Percentiles rank a stretch among this genome's conserved stretches.
phyloP scores from a whole-genome alignment of 2,113 vertebrate species.

The Nipponia nippon region DNA sequence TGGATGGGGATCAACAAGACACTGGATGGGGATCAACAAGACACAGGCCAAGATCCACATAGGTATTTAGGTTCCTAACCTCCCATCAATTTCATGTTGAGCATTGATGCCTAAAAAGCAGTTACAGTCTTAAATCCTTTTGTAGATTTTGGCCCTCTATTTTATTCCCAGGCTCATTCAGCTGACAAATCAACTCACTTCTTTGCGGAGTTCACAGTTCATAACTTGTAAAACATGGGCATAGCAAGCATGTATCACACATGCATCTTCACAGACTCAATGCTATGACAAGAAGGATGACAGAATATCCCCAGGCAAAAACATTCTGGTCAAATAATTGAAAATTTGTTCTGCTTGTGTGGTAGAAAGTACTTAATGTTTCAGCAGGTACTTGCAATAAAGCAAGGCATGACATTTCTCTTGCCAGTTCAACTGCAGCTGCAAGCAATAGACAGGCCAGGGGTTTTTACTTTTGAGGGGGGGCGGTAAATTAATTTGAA shows the following conservation, averaged over 20 bases:
- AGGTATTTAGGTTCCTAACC: not conserved
- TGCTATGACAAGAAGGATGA: not conserved
- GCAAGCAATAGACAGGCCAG: not conserved
- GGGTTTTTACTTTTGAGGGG: not conserved
- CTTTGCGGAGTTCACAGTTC: not conserved
- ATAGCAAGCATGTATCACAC: not conserved
- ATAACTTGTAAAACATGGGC: not conserved
- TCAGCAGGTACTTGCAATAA: not conserved
- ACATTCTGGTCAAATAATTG: not conserved
- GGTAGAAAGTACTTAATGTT: not conserved
- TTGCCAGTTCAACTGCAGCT: not conserved
- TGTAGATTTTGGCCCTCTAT: not conserved
- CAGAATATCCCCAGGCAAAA: not conserved
- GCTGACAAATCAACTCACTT: not conserved
- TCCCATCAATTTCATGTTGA: not conserved
- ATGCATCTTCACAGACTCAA: not conserved
- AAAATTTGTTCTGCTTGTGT: not conserved
- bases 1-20: not conserved
- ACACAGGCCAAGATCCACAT: not conserved
- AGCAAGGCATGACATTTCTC: not conserved
- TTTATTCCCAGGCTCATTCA: not conserved
- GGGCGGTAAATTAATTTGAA: not conserved
- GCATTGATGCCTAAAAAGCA: not conserved
- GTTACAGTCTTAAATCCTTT: not conserved
- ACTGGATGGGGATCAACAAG: not conserved